Evolutionary conservation across 2,113 vertebrate genomes (phyloP).

Genomic region (Ahaetulla prasina): DNA sequence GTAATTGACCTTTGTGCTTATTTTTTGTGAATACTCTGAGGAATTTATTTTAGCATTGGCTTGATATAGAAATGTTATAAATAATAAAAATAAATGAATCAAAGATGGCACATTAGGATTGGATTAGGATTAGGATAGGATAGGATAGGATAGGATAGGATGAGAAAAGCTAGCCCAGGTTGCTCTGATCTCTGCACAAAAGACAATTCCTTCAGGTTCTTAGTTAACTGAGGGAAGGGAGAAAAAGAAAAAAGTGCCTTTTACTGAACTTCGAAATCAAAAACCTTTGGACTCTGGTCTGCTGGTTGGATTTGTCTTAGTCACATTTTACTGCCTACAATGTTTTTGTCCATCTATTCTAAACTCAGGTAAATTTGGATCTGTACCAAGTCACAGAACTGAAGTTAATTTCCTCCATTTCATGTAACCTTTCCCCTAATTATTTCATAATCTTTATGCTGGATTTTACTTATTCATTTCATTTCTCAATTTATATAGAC

Average conservation of each 20-base stretch:
- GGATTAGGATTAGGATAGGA: too few relatives aligned
- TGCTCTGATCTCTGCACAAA: background rate
- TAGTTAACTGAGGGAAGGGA: background rate
- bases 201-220: background rate
- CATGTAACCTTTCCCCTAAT: background rate
- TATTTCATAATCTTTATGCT: background rate
- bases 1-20: background rate
- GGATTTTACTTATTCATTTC: background rate
- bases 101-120: background rate
- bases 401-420: background rate
- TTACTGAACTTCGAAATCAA: background rate
- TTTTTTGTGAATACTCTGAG: background rate
- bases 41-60: background rate
- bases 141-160: too few relatives aligned
- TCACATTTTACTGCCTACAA: background rate
- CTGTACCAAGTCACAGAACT: background rate
- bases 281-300: background rate
- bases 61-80: background rate
- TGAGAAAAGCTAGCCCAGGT: background rate
- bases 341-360: background rate
- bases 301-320: background rate
- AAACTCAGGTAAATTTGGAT: background rate
- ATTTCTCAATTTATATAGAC: background rate
- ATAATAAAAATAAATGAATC: background rate
- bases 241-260: background rate